Evolutionary conservation across 2,888 invertebrate species (phyloP).

Genomic region (Lithosia quadra): DNA sequence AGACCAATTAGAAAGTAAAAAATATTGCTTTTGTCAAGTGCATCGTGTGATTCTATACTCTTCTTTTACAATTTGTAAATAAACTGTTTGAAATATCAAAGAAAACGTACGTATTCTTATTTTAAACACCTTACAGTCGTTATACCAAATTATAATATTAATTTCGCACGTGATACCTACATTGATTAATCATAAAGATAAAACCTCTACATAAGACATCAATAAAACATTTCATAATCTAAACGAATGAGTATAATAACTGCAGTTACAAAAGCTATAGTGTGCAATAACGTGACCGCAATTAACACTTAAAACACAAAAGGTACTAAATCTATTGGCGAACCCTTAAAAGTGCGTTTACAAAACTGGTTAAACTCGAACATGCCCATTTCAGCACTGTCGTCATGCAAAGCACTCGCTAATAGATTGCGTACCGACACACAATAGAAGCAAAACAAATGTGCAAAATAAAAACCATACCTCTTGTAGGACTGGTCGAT

Average conservation of each 20-base stretch:
- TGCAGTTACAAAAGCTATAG: slow-evolving; percentile 4
- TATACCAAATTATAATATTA: background rate
- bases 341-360: background rate
- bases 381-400: background rate
- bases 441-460: slow-evolving; percentile 23
- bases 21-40: no score
- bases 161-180: background rate
- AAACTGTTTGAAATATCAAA: no score
- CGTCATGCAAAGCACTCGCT: slow-evolving; percentile 25
- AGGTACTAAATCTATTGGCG: slow-evolving; percentile 14
- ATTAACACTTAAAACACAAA: slow-evolving; percentile 7
- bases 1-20: no score
- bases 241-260: background rate
- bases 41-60: no score
- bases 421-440: slow-evolving; percentile 27
- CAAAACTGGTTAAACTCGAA: background rate
- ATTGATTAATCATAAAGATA: background rate
- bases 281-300: background rate
- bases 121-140: background rate
- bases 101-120: no score
- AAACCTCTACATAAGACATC: background rate
- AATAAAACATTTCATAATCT: background rate
- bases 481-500: slow-evolving; percentile 88
- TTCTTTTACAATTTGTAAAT: no score
- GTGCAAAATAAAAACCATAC: slow-evolving; percentile 71